A percentile compares a stretch with the other conserved stretches of the same genome.
These are phyloP conservation scores for Myxocyprinus asiaticus DNA, from an alignment of 2,113 vertebrate genomes.

Conservation along the genomic window DNA sequence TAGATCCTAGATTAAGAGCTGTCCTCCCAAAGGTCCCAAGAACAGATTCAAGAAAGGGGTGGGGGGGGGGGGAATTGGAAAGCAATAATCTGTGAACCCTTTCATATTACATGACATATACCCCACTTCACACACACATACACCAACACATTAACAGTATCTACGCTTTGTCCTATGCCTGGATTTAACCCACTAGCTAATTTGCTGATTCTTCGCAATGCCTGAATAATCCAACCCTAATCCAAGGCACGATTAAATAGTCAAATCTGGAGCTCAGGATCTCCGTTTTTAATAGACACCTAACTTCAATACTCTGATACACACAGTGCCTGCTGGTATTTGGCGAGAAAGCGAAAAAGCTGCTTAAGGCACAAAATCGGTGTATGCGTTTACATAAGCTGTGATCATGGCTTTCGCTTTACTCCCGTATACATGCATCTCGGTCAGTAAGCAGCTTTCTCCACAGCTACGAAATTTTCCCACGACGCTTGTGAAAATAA, in stretches of 20 bases:
- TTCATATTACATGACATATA: background rate
- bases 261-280: conserved; percentile 70
- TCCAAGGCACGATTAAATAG: conserved; percentile 74
- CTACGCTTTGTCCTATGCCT: conserved; percentile 62
- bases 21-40: background rate
- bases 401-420: too few species aligned
- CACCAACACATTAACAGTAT: conserved; percentile 35
- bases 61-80: too few species aligned
- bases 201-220: conserved; percentile 74
- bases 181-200: conserved; percentile 78
- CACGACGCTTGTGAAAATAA: too few species aligned
- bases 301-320: conserved; percentile 4
- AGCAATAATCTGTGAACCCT: too few species aligned
- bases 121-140: conserved; percentile 29
- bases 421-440: too few species aligned
- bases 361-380: too few species aligned
- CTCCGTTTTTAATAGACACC: conserved; percentile 60
- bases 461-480: too few species aligned
- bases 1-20: too few species aligned
- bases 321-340: background rate
- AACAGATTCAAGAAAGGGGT: background rate
- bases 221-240: conserved; percentile 76
- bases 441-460: too few species aligned
- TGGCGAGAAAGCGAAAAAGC: background rate
- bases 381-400: too few species aligned